Conservation (phyloP, 2,797 vertebrate genomes). For the Psittacula derbiana region DNA sequence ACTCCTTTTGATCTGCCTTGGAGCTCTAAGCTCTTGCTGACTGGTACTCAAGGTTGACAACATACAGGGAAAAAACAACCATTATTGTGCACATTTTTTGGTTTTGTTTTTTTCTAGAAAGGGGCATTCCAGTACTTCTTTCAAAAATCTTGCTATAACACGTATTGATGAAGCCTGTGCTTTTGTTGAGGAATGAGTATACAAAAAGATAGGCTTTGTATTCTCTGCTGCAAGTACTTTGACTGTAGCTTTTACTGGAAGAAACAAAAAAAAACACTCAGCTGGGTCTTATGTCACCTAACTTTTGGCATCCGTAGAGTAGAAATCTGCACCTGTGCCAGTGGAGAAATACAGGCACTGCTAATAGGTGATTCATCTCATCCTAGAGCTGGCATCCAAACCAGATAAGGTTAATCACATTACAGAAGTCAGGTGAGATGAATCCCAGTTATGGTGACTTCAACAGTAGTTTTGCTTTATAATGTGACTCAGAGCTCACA, state of each 20-base stretch:
- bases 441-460: background rate
- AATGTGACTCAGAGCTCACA: background rate
- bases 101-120: background rate
- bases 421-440: background rate
- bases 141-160: background rate
- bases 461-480: background rate
- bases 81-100: background rate
- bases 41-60: conserved; percentile 41
- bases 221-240: background rate
- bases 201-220: background rate
- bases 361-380: background rate
- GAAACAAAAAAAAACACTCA: background rate
- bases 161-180: background rate
- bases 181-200: background rate
- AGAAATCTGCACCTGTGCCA: background rate
- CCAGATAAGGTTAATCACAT: background rate
- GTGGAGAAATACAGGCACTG: background rate
- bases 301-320: background rate
- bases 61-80: background rate
- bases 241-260: background rate
- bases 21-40: conserved; percentile 35
- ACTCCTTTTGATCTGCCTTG: conserved; percentile 49
- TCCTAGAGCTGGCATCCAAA: background rate
- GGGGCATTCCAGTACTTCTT: background rate
- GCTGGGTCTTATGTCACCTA: background rate